phyloP scores from a whole-genome alignment of 2,888 invertebrate genomes.

The Scaptomyza cyrtandrae region DNA sequence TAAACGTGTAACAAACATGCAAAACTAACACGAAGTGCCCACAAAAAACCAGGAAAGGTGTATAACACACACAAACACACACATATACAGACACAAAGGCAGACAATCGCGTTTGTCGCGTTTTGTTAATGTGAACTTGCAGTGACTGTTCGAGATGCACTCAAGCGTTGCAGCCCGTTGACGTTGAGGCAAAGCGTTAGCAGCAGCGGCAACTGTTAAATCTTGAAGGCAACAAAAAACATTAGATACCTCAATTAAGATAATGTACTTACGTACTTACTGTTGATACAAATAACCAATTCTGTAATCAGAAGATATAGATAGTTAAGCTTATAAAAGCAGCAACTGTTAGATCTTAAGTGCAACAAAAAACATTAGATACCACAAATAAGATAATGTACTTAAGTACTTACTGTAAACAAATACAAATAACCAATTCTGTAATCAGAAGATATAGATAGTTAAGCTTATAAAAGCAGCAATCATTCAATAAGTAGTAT shows the following conservation, averaged over 20 bases:
- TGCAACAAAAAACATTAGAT: neutral
- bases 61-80: neutral
- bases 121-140: slow-evolving; percentile 63
- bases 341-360: slow-evolving; percentile 12
- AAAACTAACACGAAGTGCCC: slow-evolving; percentile 31
- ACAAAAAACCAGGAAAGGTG: neutral
- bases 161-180: slow-evolving; percentile 41
- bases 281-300: neutral
- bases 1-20: slow-evolving; percentile 76
- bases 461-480: neutral
- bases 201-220: slow-evolving; percentile 26
- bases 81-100: too few relatives aligned
- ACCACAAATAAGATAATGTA: neutral
- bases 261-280: neutral
- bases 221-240: neutral
- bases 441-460: neutral
- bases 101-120: slow-evolving; percentile 3
- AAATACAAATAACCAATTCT: neutral
- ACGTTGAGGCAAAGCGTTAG: slow-evolving; percentile 29
- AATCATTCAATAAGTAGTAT: too few relatives aligned
- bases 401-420: neutral
- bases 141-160: slow-evolving; percentile 63
- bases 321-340: neutral
- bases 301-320: neutral
- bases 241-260: neutral